Percentiles rank a stretch among this genome's conserved stretches.
phyloP scores from a whole-genome alignment of 2,888 invertebrate genomes.

The Meliscaeva auricollis region DNA sequence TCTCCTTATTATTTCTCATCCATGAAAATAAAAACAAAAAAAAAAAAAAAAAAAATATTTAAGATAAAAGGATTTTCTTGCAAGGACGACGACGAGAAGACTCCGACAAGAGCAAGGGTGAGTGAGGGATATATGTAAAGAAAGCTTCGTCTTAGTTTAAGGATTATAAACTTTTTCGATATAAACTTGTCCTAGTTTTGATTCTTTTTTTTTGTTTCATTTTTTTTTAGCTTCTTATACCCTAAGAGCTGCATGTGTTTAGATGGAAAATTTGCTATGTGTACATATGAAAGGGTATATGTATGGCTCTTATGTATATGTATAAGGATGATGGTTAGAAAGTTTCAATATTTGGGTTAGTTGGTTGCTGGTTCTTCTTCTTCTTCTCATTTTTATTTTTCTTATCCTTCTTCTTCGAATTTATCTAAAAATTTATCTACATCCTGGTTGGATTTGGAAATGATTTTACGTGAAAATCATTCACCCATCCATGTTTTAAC shows the following conservation, averaged over 20 bases:
- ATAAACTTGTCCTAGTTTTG: conserved; percentile 71
- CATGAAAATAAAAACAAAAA: conserved; percentile 43
- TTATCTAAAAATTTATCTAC: conserved; percentile 52
- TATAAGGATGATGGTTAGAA: conserved; percentile 50
- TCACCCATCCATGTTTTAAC: neutral
- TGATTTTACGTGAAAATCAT: conserved; percentile 53
- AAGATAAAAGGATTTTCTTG: conserved; percentile 64
- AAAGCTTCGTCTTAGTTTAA: conserved; percentile 64
- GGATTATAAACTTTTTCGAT: conserved; percentile 76
- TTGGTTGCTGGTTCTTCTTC: conserved; percentile 38
- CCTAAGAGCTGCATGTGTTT: conserved; percentile 33
- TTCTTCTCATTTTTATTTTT: conserved; percentile 34
- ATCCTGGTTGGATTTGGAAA: conserved; percentile 41
- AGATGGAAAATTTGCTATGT: conserved; percentile 5
- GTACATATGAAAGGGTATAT: neutral
- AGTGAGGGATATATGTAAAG: neutral
- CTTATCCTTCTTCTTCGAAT: conserved; percentile 32
- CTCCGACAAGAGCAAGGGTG: conserved; percentile 4
- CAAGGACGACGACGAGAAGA: conserved; percentile 34
- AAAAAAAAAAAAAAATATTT: conserved; percentile 25
- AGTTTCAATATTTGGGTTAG: conserved; percentile 68
- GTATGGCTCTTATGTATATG: neutral
- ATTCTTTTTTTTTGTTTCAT: conserved; percentile 18
- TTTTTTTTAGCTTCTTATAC: conserved; percentile 45
- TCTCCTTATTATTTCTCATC: conserved; percentile 59